Evolutionary conservation across 2,888 invertebrate genomes (phyloP).

Genomic region (Chrysolina americana): DNA sequence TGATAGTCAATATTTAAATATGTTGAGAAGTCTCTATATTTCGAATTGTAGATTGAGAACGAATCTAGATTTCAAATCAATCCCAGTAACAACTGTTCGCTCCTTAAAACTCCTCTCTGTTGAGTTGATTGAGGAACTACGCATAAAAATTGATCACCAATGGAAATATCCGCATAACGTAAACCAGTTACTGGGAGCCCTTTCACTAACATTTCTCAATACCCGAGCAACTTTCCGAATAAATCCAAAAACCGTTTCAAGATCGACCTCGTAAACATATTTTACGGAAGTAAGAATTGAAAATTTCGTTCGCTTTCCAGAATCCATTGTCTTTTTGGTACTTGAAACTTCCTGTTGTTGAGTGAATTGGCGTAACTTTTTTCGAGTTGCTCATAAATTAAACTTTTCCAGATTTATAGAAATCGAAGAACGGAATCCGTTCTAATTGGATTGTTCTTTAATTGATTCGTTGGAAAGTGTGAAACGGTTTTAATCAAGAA

Average conservation of each 20-base stretch:
- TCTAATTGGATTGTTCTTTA: constrained; percentile 33
- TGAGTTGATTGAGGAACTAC: no score
- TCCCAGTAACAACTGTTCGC: no score
- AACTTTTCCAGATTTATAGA: constrained; percentile 35
- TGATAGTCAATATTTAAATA: no score
- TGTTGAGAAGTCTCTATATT: no score
- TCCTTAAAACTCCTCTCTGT: no score
- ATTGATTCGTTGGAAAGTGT: constrained; percentile 27
- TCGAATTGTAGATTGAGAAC: no score
- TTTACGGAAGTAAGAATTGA: constrained; percentile 15
- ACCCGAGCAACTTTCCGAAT: background rate
- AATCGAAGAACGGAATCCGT: constrained; percentile 31
- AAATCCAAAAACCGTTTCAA: constrained; percentile 11
- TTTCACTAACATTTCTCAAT: background rate
- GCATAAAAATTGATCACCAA: background rate
- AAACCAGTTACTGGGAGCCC: background rate
- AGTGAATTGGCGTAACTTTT: constrained; percentile 27
- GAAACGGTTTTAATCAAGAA: constrained; percentile 40
- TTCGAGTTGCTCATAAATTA: constrained; percentile 34
- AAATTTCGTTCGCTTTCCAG: constrained; percentile 9
- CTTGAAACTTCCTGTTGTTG: constrained; percentile 21
- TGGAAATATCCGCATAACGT: background rate
- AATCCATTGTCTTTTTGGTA: constrained; percentile 18
- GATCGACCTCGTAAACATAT: constrained; percentile 19
- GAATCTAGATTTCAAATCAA: no score